Base-by-base conservation (phyloP, 2,888 invertebrate genomes). In the Leistus spinibarbis region DNA sequence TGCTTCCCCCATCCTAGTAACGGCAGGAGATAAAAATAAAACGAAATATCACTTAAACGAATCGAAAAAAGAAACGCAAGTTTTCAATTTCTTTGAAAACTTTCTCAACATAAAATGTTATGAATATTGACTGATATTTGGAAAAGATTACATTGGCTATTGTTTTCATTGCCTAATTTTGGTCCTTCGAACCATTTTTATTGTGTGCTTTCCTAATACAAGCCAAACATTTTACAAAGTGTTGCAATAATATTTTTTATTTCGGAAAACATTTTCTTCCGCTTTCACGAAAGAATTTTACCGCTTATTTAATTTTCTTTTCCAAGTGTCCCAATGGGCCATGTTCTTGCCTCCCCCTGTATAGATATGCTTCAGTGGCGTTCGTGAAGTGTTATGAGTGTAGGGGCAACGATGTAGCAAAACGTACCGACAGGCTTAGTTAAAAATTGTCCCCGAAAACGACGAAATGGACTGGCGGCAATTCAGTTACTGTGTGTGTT, bases 101-200 rank as follows among this genome's bases (percentile, higher is more conserved):
- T 64, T 56, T 64, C 27, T 54, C 24, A 53, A 23, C 56, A 56
- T 71, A 71, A 71, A 71, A 71, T 71, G 56, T 71, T 71, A 71
- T 71, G 71, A 71, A 71, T 71, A 71, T 71, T 71, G 40, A 10
- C 2, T 40, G 5, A 40, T 10, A 40, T 40, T 10, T 2, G 13
- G 13, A n/a, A n/a, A n/a, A n/a, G n/a, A n/a, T n/a, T n/a, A n/a
- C n/a, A n/a, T n/a, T n/a, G n/a, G n/a, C n/a, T n/a, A n/a, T n/a
- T n/a, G n/a, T n/a, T n/a, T n/a, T n/a, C n/a, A n/a, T n/a, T n/a
- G n/a, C n/a, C n/a, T n/a, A n/a, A n/a, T n/a, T n/a, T n/a, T n/a
- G n/a, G n/a, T n/a, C n/a, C n/a, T n/a, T n/a, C n/a, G n/a, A n/a
- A n/a, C n/a, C n/a, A n/a, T n/a, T n/a, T n/a, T n/a, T n/a, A n/a